Evolutionary conservation across 2,797 vertebrate species (phyloP), one percentile per base, ranked within the genome.

Genomic region (Kryptolebias ocellatus): DNA sequence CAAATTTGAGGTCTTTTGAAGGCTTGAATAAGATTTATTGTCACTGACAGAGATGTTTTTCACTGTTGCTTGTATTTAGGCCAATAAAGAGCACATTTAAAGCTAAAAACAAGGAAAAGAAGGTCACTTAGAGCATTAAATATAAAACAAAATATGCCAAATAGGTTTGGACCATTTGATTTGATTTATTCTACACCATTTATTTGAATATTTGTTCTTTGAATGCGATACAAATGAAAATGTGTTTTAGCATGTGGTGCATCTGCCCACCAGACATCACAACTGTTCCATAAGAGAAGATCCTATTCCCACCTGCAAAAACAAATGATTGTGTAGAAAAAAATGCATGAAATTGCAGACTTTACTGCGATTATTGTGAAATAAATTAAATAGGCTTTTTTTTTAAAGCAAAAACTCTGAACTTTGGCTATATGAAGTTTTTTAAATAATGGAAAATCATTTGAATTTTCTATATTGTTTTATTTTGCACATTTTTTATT

Each of bases 61-160:
- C 50, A 31, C 10, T 53, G 18, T 67, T 61, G 61, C 29, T 45
- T 53, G 17, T 17, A 16, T 34, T 70, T 4, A 34, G 55, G 45
- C 24, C 55, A 73, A 73, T 50, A 17, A 4, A 27, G 16, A 65
- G 47, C 72, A 79, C 10, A 34, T 70, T 72, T 37, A 50, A 59
- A 55, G 34, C 54, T 18, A 49, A 70, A 28, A 7, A 54, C 45
- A 16, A 20, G 15, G 1, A 16, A 1, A 37, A 55, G n/a, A 18
- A 29, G 14, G 11, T 45, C 3, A 16, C 20, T 18, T 47, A 50
- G 51, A 58, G 47, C 17, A 34, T 28, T 11, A 51, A 10, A 12
- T 15, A 12, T 46, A 18, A 76, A 66, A 28, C 39, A 31, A 10
- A 34, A 7, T 57, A 6, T 61, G 27, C 29, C 45, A 24, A 53